These are phyloP conservation scores for Tolmerus cingulatus DNA, from an alignment of 2,888 invertebrate genomes.

Conservation along the genomic window DNA sequence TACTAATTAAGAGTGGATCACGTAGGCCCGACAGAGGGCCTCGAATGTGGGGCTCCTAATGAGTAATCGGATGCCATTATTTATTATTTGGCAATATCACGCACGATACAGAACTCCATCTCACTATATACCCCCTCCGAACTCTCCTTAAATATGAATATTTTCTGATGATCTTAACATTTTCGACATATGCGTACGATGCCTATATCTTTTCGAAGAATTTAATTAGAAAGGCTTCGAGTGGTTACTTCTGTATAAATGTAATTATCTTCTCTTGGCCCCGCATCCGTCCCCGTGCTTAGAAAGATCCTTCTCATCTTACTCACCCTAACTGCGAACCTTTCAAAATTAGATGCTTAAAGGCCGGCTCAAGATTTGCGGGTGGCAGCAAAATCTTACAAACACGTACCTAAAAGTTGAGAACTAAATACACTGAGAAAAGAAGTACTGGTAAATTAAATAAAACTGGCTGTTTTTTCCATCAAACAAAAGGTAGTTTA, in stretches of 20 bases:
- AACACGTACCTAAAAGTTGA: not conserved
- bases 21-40: not conserved
- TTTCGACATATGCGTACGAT: not conserved
- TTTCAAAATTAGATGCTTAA: not conserved
- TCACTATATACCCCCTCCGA: not conserved
- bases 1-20: not conserved
- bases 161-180: not conserved
- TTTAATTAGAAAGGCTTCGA: not conserved
- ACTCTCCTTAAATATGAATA: not conserved
- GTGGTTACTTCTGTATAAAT: not conserved
- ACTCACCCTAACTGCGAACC: not conserved
- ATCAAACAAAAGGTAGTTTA: too few relatives aligned
- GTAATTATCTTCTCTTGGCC: not conserved
- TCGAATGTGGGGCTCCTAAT: not conserved
- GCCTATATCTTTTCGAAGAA: not conserved
- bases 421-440: too few relatives aligned
- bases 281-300: not conserved
- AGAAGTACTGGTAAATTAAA: too few relatives aligned
- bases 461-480: too few relatives aligned
- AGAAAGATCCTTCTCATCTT: not conserved
- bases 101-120: not conserved
- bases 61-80: not conserved
- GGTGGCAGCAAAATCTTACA: not conserved
- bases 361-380: not conserved
- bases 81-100: not conserved